Base-by-base conservation (phyloP, 1,140 invertebrate species). In the Diprion similis region DNA sequence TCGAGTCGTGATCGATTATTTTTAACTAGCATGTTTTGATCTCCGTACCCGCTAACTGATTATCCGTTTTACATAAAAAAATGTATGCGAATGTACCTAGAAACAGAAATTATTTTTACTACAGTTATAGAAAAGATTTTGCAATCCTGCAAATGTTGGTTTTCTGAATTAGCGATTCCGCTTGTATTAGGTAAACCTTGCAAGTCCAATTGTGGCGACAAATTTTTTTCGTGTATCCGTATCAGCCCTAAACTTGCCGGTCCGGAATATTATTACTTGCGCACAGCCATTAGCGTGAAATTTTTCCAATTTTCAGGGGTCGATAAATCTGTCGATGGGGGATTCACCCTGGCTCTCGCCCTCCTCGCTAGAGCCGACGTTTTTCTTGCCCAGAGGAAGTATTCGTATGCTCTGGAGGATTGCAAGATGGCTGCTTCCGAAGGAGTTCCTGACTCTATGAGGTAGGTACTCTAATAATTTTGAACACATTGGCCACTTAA, bases 381-480 rank as follows among this genome's bases (percentile, higher is more conserved):
- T 10, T 86, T 94, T 3, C 85, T 91, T 48, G 78, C 83, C 1
- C 73, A 88, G 67, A 83, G 89, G 1, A 84, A 92, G 66, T 89
- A 90, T 17, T 79, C 87, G 71, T 84, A 89, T 0, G 91, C 92
- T 0, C 75, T 93, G 1, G 87, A 87, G 68, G 93, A 94, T 80
- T 82, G 94, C 13, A 90, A 91, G 78, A 77, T 91, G 67, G 90
- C 91, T 8, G 78, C 91, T 11, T 91, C 92, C 71, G 89, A 91
- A 77, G 88, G 89, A 66, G 79, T 92, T 10, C 89, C 91, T 0
- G 86, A 67, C 17, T 11, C 11, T 4, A 17, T 70, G 69, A 70
- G 69, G 69, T 70, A 67, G n/a, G 24, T 68, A 6, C 1, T 7
- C 11, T 17, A 59, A 37, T 37, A 64, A 15, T 64, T 64, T 64